A percentile compares a stretch with the other conserved stretches of the same genome.
Conservation (phyloP, 2,797 vertebrate genomes). For the Periparus ater region DNA sequence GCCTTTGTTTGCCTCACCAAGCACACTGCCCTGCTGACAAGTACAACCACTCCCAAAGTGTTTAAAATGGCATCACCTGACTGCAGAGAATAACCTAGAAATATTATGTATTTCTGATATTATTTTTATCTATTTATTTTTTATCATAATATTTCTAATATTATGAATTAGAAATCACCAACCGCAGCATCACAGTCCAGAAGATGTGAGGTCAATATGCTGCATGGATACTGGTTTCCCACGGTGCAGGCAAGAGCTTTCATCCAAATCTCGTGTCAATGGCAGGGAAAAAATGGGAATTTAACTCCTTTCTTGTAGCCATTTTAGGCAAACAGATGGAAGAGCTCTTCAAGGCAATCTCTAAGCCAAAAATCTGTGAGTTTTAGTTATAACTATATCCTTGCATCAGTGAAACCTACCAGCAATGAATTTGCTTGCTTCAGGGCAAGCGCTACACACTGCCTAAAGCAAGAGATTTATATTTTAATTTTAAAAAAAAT, state of each 20-base stretch:
- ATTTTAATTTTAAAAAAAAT: neutral
- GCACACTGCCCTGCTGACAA: neutral
- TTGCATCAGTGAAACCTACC: neutral
- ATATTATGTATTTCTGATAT: too few species aligned
- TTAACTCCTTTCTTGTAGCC: neutral
- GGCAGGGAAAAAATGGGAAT: neutral
- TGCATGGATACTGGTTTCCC: neutral
- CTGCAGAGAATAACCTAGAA: neutral
- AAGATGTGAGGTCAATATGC: neutral
- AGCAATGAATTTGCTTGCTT: neutral
- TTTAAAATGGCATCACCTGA: neutral
- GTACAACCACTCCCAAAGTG: neutral
- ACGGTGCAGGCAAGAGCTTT: neutral
- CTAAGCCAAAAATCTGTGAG: neutral
- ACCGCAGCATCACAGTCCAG: neutral
- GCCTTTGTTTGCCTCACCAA: neutral
- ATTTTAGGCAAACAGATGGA: neutral
- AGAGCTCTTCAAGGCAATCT: neutral
- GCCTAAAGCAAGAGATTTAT: neutral
- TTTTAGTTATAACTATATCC: neutral
- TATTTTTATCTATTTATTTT: too few species aligned
- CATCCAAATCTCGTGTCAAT: neutral
- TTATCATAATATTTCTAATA: too few species aligned
- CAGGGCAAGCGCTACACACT: neutral
- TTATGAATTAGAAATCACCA: neutral